A percentile compares a stretch with the other conserved stretches of the same genome.
Evolutionary conservation across 2,113 vertebrate genomes (phyloP).

Genomic region (Ciconia boyciana): DNA sequence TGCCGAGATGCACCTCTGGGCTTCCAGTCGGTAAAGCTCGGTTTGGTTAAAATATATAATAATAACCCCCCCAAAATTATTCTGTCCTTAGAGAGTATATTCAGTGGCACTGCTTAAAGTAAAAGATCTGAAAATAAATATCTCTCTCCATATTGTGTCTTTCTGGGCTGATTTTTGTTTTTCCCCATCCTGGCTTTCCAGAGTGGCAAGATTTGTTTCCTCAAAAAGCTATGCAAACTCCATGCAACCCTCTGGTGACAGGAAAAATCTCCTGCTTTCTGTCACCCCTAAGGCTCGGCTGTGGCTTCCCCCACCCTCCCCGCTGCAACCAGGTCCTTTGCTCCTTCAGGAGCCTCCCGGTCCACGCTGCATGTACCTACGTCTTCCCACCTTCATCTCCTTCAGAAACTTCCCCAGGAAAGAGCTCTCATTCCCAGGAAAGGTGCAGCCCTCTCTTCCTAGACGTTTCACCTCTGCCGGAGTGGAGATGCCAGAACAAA

Average conservation of each 20-base stretch:
- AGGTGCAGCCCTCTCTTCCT: neutral
- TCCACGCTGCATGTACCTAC: rapidly evolving
- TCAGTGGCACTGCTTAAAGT: neutral
- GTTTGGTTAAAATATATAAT: neutral
- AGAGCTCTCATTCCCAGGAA: neutral
- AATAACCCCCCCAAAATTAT: neutral
- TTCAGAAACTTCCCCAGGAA: neutral
- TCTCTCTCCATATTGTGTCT: neutral
- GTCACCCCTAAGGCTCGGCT: neutral
- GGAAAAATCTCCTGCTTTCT: neutral
- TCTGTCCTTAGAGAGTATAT: neutral
- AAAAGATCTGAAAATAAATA: neutral
- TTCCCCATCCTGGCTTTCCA: neutral
- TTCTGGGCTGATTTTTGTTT: neutral
- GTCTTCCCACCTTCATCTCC: neutral
- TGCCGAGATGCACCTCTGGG: neutral
- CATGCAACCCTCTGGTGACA: neutral
- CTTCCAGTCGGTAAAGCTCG: rapidly evolving
- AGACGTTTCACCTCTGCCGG: neutral
- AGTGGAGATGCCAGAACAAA: neutral
- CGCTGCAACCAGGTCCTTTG: neutral
- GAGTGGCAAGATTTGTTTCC: neutral
- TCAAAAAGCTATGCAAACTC: neutral
- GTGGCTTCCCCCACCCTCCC: neutral
- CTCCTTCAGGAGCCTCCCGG: neutral